Conservation (phyloP, 1,140 invertebrate genomes). For the Philopotamus ludificatus region DNA sequence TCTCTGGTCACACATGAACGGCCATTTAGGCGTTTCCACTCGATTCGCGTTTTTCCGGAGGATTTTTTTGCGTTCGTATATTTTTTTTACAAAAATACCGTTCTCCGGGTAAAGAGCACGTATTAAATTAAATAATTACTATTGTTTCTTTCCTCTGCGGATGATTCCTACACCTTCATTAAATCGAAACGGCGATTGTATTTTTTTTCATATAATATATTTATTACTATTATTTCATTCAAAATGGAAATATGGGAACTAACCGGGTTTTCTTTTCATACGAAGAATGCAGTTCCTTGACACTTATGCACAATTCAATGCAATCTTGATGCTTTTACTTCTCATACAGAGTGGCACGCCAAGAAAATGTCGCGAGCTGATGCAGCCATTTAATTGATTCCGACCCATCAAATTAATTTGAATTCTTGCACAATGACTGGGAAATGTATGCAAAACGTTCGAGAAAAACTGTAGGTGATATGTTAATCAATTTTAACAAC, state of each 20-base stretch:
- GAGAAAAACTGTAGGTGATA: too few species aligned
- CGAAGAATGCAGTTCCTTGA: constrained; percentile 30
- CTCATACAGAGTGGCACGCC: not conserved
- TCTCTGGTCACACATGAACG: constrained; percentile 14
- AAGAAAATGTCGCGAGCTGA: constrained; percentile 5
- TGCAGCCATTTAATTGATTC: constrained; percentile 13
- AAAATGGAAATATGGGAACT: constrained; percentile 33
- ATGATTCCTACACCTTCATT: constrained; percentile 14
- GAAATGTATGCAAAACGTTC: too few species aligned
- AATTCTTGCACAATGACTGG: not conserved
- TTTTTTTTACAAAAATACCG: constrained; percentile 24
- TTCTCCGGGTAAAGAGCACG: constrained; percentile 3
- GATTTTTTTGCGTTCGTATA: not conserved
- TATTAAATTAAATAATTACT: not conserved
- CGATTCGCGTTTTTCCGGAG: constrained; percentile 11
- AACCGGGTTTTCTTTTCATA: constrained; percentile 23
- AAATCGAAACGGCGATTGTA: constrained; percentile 13
- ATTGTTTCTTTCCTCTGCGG: not conserved
- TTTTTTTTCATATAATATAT: constrained; percentile 11
- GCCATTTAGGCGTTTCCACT: constrained; percentile 29
- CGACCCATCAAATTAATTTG: constrained; percentile 1
- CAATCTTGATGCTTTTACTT: constrained; percentile 22
- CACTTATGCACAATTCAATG: constrained; percentile 20
- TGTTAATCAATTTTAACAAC: too few species aligned
- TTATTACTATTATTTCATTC: constrained; percentile 1